These are phyloP conservation scores for Pseudobourletiella spinata DNA, from an alignment of 1,140 invertebrate species.

Conservation along the genomic window DNA sequence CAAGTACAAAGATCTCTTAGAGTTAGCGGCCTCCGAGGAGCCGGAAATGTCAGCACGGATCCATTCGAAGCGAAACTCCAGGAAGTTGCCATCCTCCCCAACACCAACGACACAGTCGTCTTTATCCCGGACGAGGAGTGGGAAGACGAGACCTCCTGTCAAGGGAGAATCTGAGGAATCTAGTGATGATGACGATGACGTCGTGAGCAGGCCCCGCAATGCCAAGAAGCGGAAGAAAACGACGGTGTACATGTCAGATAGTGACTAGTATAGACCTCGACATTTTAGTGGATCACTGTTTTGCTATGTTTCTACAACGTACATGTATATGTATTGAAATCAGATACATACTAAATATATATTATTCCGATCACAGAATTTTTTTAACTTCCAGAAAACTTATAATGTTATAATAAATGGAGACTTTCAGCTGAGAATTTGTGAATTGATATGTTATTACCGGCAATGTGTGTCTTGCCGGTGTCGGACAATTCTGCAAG, in stretches of 20 bases:
- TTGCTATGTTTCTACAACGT: neutral
- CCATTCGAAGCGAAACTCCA: slow-evolving; percentile 8
- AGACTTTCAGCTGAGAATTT: too few species aligned
- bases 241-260: slow-evolving; percentile 20
- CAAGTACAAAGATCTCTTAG: slow-evolving; percentile 83
- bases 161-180: slow-evolving; percentile 19
- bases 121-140: slow-evolving; percentile 21
- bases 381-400: too few species aligned
- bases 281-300: neutral
- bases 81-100: slow-evolving; percentile 16
- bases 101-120: neutral
- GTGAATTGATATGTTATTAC: too few species aligned
- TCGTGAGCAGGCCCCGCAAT: slow-evolving; percentile 5
- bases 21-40: slow-evolving; percentile 81
- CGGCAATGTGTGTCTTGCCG: too few species aligned
- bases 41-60: slow-evolving; percentile 35
- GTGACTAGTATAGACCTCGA: slow-evolving; percentile 13
- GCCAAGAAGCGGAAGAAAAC: slow-evolving; percentile 21
- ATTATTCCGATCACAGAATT: too few species aligned
- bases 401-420: too few species aligned
- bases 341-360: too few species aligned
- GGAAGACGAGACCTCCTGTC: slow-evolving; percentile 12
- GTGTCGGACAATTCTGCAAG: too few species aligned
- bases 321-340: too few species aligned
- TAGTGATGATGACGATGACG: slow-evolving; percentile 25